These are phyloP conservation scores for Fopius arisanus DNA, from an alignment of 1,140 invertebrate genomes.

Conservation along the genomic window DNA sequence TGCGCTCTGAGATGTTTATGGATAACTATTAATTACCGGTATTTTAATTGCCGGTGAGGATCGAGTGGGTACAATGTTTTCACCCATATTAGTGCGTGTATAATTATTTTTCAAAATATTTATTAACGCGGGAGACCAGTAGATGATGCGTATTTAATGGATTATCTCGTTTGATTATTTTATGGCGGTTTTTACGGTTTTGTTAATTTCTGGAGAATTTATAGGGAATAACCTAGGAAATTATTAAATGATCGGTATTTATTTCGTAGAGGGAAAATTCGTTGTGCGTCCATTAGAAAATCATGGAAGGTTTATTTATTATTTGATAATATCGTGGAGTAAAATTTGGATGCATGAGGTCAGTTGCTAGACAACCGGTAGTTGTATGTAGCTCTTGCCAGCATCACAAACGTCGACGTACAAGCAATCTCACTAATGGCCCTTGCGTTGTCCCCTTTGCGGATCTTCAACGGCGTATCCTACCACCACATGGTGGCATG, in stretches of 20 bases:
- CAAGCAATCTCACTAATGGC: conserved; percentile 60
- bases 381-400: not conserved
- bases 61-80: no score
- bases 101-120: no score
- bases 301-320: no score
- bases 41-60: no score
- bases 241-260: no score
- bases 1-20: not conserved
- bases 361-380: not conserved
- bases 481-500: conserved; percentile 39
- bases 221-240: no score
- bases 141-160: not conserved
- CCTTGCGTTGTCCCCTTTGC: conserved; percentile 46
- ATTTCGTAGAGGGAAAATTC: no score
- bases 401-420: conserved; percentile 20
- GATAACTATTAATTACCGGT: not conserved
- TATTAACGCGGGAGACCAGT: no score
- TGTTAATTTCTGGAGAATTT: no score
- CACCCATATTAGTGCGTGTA: no score
- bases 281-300: no score
- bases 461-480: conserved; percentile 31
- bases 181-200: no score
- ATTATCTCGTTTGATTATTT: not conserved
- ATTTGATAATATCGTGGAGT: not conserved
- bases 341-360: not conserved